Base-by-base conservation (phyloP, 2,113 vertebrate genomes). In the Rhinichthys klamathensis region DNA sequence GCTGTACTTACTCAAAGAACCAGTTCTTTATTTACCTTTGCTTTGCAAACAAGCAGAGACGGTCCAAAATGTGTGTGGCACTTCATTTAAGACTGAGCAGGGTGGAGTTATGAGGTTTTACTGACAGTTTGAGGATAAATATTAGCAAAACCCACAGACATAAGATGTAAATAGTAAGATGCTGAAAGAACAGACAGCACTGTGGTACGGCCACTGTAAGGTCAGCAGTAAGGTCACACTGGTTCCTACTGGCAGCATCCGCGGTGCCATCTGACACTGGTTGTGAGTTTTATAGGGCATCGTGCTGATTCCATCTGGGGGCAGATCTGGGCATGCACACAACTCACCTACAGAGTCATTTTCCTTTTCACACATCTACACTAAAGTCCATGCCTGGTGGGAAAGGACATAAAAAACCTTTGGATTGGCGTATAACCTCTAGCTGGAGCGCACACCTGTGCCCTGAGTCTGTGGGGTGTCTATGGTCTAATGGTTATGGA, bases 221-320 rank as follows among this genome's bases (percentile, higher is more conserved):
- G 58, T 80, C 58, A 63, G 1, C 35, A 44, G 35, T 27, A 41
- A 63, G 35, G 78, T 80, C 78, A 80, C 16, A 65, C 60, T 12
- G 58, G 60, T 25, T 46, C 38, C 21, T 79, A 21, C 21, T 79
- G 77, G 77, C 56, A 79, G 23, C 56, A 41, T 79, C 23, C 7
- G n/a, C 2, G 7, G 58, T 25, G 38, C 78, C 58, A 30, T 80
- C 35, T 80, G 78, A 80, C 38, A 27, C 58, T 27, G 58, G 18
- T 38, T 32, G 27, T 18, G 74, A 7, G 75, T 58, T 46, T 67
- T 18, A 80, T 49, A 46, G 78, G 41, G 58, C 38, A 49, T 30
- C 78, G 46, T 16, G 38, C 78, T 46, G 78, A 49, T 15, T 3
- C 78, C 60, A 80, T 80, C 78, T 67, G 78, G n/a, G 38, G n/a